Base-by-base conservation (phyloP, 2,797 vertebrate genomes). In the Miichthys miiuy region DNA sequence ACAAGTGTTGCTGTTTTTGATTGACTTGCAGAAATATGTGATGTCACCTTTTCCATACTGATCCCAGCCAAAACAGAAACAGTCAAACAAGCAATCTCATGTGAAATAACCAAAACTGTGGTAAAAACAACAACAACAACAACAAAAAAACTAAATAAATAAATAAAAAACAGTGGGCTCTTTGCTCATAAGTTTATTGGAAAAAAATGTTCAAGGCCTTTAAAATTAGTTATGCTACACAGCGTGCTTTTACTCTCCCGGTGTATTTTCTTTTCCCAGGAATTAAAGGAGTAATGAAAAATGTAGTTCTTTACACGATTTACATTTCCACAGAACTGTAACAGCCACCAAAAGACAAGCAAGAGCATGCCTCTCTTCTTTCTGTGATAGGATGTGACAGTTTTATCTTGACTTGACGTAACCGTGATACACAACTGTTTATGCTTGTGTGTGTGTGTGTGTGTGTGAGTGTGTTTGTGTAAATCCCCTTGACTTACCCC, bases 401-500 rank as follows among this genome's bases (percentile, higher is more conserved):
- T 68, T 75, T 72, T 38, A 60, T 56, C 21, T 64, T 54, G 27
- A 60, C 44, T 6, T 55, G 2, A 64, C 1, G 5, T 50, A 69
- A 47, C 13, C 21, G 42, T 30, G 27, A 47, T 9, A 10, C 25
- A 52, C 58, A 17, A 34, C 3, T 41, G 20, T 1, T 42, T 42
- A 42, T 42, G 9, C 51, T 17, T 25, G 5, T 65, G 10, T 57
- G 65, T 65, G 52, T 72, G 52, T 65, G 23, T 42, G 11, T 58
- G 21, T 10, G 23, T 17, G 17, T 27, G 13, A 54, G 69, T 65
- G 52, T 68, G 54, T 69, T 17, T 42, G 23, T 56, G 25, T 48
- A 20, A 48, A 5, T 47, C 18, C 23, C 6, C 34, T 74, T 5
- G 48, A 64, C 93, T 80, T 87, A 96, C 96, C 96, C 90, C 46